phyloP scores from a whole-genome alignment of 35 echinoderm and acorn worm genomes.

The Diadema setosum region DNA sequence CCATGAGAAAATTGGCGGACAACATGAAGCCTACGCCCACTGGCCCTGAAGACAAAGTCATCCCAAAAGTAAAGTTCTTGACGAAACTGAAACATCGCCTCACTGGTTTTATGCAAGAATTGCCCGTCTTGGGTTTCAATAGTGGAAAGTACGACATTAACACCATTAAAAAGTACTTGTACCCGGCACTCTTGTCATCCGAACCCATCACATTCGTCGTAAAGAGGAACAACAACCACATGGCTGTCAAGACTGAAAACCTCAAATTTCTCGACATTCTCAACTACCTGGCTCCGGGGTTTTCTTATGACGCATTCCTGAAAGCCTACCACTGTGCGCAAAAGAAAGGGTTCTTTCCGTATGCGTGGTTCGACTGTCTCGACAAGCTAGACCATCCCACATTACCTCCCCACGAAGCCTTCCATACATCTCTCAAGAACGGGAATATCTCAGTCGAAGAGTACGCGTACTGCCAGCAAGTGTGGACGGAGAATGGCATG shows the following conservation, averaged over 20 bases:
- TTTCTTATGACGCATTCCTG: conserved; percentile 31
- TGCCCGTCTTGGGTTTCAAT: conserved; percentile 39
- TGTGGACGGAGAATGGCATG: too few relatives aligned
- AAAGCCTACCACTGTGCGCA: conserved; percentile 32
- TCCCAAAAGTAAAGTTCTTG: background rate
- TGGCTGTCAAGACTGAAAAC: background rate
- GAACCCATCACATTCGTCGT: too few relatives aligned
- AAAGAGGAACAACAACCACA: too few relatives aligned
- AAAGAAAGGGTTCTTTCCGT: conserved; percentile 40
- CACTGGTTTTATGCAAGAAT: background rate
- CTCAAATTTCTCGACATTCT: conserved; percentile 33
- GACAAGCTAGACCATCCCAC: too few relatives aligned
- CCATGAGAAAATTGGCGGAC: background rate
- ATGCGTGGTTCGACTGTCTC: conserved; percentile 10
- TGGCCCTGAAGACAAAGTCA: too few relatives aligned
- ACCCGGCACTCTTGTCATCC: background rate
- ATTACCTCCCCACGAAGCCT: too few relatives aligned
- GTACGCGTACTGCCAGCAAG: too few relatives aligned
- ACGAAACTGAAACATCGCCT: background rate
- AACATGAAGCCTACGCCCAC: background rate
- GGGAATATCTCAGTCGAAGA: too few relatives aligned
- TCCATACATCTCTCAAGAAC: too few relatives aligned
- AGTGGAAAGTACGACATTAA: conserved; percentile 43
- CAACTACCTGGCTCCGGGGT: conserved; percentile 50
- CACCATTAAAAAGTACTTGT: background rate